Evolutionary conservation across 2,113 vertebrate species (phyloP).

Genomic region (Cyanocitta stelleri): DNA sequence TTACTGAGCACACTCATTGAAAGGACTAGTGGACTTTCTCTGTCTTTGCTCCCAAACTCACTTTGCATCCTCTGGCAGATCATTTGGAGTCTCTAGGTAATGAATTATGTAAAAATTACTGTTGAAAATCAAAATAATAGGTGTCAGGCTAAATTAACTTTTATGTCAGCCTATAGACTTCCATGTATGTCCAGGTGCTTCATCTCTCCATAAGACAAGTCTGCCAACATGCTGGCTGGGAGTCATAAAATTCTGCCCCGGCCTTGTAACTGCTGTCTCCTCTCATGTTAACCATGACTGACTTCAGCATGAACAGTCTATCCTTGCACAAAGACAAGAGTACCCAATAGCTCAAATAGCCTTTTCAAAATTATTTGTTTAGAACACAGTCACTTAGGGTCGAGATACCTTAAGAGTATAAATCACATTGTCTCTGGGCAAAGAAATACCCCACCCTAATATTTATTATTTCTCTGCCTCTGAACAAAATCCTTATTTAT

Average conservation of each 20-base stretch:
- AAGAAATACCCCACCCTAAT: background rate
- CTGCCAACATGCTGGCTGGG: background rate
- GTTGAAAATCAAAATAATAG: background rate
- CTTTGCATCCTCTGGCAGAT: background rate
- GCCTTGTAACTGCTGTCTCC: background rate
- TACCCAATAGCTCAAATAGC: background rate
- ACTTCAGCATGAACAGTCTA: background rate
- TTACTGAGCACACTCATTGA: background rate
- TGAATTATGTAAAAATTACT: background rate
- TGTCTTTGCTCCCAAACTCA: background rate
- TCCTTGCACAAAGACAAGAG: background rate
- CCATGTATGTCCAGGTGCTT: background rate
- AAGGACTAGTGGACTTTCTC: background rate
- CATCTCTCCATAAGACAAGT: background rate
- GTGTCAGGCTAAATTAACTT: background rate
- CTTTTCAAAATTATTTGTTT: background rate
- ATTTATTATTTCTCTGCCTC: background rate
- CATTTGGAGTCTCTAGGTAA: background rate
- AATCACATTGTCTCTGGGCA: background rate
- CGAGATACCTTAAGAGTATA: background rate
- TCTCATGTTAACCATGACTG: background rate
- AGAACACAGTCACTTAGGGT: background rate
- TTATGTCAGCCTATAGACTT: background rate
- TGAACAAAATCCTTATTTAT: background rate
- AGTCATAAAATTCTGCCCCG: background rate